Evolutionary conservation across 2,113 vertebrate genomes (phyloP).

Genomic region (Gnathonemus echidnorhynchus): DNA sequence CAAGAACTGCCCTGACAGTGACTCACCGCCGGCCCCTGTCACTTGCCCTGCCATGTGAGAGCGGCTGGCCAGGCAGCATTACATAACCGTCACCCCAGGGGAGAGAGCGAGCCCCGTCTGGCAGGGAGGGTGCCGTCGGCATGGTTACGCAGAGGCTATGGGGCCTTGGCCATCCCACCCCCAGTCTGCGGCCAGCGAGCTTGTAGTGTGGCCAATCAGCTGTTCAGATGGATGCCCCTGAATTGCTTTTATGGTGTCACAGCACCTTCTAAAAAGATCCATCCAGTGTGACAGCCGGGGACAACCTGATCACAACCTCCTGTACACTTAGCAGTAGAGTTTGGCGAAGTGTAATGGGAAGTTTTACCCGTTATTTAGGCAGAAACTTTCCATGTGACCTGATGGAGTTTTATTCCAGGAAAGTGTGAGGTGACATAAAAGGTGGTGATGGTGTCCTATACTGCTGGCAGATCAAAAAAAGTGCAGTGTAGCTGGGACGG

Average conservation of each 20-base stretch:
- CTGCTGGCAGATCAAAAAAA: background rate
- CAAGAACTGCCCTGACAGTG: background rate
- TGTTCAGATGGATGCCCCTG: slow-evolving; percentile 45
- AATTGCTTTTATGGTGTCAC: slow-evolving; percentile 31
- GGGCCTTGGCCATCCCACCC: background rate
- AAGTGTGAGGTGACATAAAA: background rate
- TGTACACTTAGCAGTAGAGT: no score
- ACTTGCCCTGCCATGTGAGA: background rate
- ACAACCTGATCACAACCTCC: background rate
- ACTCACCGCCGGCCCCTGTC: background rate
- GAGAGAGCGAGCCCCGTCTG: slow-evolving; percentile 22
- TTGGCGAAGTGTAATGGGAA: background rate
- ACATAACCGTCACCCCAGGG: slow-evolving; percentile 37
- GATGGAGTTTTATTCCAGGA: background rate
- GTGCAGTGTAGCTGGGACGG: background rate
- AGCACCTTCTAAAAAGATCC: slow-evolving; percentile 9
- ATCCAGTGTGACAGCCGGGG: background rate
- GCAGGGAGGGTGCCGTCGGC: background rate
- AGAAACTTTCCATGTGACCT: background rate
- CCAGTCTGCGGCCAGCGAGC: slow-evolving; percentile 15
- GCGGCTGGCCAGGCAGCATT: slow-evolving; percentile 23
- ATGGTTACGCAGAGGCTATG: slow-evolving; percentile 31
- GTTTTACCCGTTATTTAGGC: background rate
- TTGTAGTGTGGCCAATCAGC: slow-evolving; percentile 18
- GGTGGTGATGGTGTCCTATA: background rate